Percentiles rank a stretch among this genome's conserved stretches.
These are phyloP conservation scores for Cryptocephalus moraei DNA, from an alignment of 2,888 invertebrate species.

Conservation along the genomic window DNA sequence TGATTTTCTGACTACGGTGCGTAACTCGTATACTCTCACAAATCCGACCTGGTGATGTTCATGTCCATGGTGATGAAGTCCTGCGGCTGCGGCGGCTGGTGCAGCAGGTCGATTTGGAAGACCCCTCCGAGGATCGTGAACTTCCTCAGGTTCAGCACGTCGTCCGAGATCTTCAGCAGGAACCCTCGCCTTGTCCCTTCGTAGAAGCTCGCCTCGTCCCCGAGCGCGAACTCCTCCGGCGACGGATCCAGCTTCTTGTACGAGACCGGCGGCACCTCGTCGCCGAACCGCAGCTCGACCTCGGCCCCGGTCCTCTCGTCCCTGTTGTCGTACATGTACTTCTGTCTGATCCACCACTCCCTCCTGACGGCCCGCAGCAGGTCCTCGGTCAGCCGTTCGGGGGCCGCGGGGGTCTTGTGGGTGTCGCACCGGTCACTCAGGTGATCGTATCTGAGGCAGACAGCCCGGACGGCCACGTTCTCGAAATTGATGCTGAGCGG, in stretches of 20 bases:
- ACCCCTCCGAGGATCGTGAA: constrained; percentile 69
- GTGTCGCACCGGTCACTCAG: constrained; percentile 40
- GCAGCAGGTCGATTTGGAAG: constrained; percentile 59
- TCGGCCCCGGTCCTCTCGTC: constrained; percentile 13
- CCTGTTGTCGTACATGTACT: constrained; percentile 29
- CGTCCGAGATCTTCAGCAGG: constrained; percentile 36
- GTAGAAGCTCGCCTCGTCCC: constrained; percentile 29
- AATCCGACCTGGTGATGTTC: constrained; percentile 37
- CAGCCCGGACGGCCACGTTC: constrained; percentile 38
- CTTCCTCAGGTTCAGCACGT: constrained; percentile 65
- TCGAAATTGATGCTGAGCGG: constrained; percentile 38
- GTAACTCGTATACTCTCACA: too few species aligned
- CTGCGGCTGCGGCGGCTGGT: constrained; percentile 70
- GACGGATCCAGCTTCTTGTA: constrained; percentile 28
- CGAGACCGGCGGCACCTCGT: constrained; percentile 29
- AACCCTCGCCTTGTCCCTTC: constrained; percentile 37
- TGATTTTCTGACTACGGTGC: too few species aligned
- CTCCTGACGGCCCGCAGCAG: constrained; percentile 18
- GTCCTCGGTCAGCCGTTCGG: constrained; percentile 16
- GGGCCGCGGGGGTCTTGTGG: constrained; percentile 11
- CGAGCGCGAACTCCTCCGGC: constrained; percentile 21
- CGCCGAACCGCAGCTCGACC: constrained; percentile 7
- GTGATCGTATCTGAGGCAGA: constrained; percentile 46
- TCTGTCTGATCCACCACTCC: constrained; percentile 29
- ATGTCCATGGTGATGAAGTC: constrained; percentile 41